phyloP scores from a whole-genome alignment of 1,140 invertebrate species.

The Drosophila trapezifrons region DNA sequence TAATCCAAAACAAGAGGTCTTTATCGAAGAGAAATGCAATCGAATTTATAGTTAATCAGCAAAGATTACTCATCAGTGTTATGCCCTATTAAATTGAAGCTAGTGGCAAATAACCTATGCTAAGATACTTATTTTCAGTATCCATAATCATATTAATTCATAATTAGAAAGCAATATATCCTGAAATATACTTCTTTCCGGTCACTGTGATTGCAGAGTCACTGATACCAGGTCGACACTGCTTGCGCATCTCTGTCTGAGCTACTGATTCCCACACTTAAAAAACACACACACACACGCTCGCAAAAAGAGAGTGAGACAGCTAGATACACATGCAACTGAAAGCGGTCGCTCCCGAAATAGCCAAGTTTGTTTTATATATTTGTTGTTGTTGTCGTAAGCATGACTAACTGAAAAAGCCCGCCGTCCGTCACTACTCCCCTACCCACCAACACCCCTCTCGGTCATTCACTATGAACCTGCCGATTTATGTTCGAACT shows the following conservation, averaged over 20 bases:
- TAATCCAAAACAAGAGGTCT: neutral
- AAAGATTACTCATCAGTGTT: neutral
- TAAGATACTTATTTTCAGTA: too few relatives aligned
- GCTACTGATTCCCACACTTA: slow-evolving; percentile 25
- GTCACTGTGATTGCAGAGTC: slow-evolving; percentile 4
- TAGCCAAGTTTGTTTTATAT: slow-evolving; percentile 61
- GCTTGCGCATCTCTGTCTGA: slow-evolving; percentile 29
- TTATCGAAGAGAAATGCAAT: neutral
- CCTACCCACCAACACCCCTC: neutral
- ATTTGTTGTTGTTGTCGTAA: slow-evolving; percentile 17
- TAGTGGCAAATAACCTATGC: too few relatives aligned
- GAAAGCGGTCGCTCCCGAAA: slow-evolving; percentile 74
- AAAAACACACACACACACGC: slow-evolving; percentile 11
- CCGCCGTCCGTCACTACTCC: slow-evolving; percentile 2
- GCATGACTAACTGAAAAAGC: slow-evolving; percentile 61
- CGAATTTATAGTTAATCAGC: neutral
- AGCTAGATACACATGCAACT: slow-evolving; percentile 29
- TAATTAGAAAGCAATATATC: neutral
- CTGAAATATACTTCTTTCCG: too few relatives aligned
- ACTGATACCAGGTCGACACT: neutral
- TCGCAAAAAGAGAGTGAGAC: slow-evolving; percentile 6
- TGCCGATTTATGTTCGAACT: slow-evolving; percentile 4
- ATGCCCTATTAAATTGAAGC: neutral
- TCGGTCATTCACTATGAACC: neutral
- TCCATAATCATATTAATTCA: too few relatives aligned